These are phyloP conservation scores for Pollachius pollachius DNA, from an alignment of 2,113 vertebrate genomes.

Conservation along the genomic window DNA sequence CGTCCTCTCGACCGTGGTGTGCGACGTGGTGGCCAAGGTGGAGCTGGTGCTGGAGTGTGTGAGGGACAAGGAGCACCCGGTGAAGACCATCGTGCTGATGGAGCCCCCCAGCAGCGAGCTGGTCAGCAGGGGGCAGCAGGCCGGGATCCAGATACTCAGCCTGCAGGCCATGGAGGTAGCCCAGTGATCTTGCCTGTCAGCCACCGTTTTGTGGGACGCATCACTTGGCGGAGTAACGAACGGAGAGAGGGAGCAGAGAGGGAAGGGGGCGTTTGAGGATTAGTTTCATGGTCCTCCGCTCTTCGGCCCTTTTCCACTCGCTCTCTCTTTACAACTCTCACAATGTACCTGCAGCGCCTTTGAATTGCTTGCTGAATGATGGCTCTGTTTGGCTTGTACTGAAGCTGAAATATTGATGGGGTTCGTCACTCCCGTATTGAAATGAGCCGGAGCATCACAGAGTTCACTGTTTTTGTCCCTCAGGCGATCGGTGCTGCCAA, in stretches of 20 bases:
- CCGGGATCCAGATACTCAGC: slow-evolving; percentile 80
- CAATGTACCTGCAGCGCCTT: neutral
- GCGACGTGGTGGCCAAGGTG: slow-evolving; percentile 83
- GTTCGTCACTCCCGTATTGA: no score
- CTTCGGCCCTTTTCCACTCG: no score
- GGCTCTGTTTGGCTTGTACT: neutral
- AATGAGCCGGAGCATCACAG: neutral
- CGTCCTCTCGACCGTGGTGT: slow-evolving; percentile 81
- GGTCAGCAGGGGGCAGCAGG: slow-evolving; percentile 71
- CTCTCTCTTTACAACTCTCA: no score
- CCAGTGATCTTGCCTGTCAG: no score
- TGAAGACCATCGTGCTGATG: slow-evolving; percentile 84
- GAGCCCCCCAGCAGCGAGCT: slow-evolving; percentile 77
- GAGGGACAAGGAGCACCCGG: slow-evolving; percentile 67
- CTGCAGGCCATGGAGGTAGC: slow-evolving; percentile 81
- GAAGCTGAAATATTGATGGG: no score
- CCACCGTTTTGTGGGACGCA: no score
- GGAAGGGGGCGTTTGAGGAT: no score
- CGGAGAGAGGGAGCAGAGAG: no score
- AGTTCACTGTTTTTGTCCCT: slow-evolving; percentile 5
- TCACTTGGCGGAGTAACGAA: no score
- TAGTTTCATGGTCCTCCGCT: no score
- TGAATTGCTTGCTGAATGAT: neutral
- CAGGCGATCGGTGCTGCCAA: slow-evolving; percentile 79
- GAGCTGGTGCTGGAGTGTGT: slow-evolving; percentile 75